Evolutionary conservation across 1,140 invertebrate species (phyloP), one percentile per base, ranked within the genome.

Genomic region (Stenopsyche tienmushanensis): DNA sequence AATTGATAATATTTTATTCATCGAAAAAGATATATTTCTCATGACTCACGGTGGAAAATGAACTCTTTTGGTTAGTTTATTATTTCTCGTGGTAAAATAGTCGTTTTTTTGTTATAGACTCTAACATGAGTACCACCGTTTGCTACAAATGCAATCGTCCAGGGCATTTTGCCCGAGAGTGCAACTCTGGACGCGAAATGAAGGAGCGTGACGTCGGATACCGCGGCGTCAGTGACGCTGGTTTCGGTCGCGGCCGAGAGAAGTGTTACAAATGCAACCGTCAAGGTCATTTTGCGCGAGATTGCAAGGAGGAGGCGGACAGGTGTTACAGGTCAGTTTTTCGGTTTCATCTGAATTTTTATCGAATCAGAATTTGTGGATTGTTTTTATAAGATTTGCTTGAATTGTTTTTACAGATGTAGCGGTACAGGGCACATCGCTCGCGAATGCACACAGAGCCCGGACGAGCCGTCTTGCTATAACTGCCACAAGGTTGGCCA

Each of bases 231-330:
- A 26, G 60, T 23, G 66, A 73, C 39, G 78, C 75, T 39, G 84
- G 84, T 72, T 82, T 79, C 62, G 72, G 73, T 20, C 74, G 73
- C 67, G 78, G 80, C 55, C 80, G 87, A 70, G 90, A 91, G 72
- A 92, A 92, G 82, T 97, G 94, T 82, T 96, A 92, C 86, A 96
- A 95, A 82, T 98, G 94, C 82, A 96, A 96, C 81, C 86, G 91
- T 78, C 88, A 89, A 74, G 94, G 94, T 44, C 93, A 96, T 79
- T 95, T 95, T 77, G 93, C 93, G 70, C 87, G 93, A 67, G 92
- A 95, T 72, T 96, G 93, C 83, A 91, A 91, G 76, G 91, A 93
- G 77, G 89, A 90, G 72, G 87, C 88, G 58, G 88, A 92, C 75
- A 84, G 90, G 69, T 94, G 91, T 82, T 94, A 94, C 78, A 88